Base-by-base conservation (phyloP, 1,140 invertebrate species). In the Tetramorium alpestre region DNA sequence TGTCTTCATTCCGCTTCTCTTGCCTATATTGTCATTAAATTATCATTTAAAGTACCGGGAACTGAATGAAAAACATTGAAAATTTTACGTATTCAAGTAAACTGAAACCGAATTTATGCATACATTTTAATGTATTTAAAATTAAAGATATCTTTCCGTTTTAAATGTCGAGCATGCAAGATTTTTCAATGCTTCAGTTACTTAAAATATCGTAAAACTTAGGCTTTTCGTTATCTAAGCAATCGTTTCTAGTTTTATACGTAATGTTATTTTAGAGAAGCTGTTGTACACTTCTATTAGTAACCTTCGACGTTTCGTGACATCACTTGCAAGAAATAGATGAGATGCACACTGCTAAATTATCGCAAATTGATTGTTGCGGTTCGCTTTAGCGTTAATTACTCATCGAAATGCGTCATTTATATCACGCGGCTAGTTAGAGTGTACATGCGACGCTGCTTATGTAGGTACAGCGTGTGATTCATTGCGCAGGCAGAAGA, bases 361-460 rank as follows among this genome's bases (percentile, higher is more conserved):
- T 22, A 28, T 73, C 62, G 25, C 41, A 60, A 84, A 84, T 84
- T 75, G 41, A 60, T 44, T 6, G 22, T 75, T 11, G 41, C 25
- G 47, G 41, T 10, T 73, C 18, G 10, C 11, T 28, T 47, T 54
- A 81, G 33, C 11, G 65, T 69, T 69, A 51, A 11, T 69, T 69
- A n/a, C 25, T 28, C 25, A 49, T 78, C 3, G 44, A 44, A 65
- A 49, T 49, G 25, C 41, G 80, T 75, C 54, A 47, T 75, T 62
- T 75, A 49, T 60, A 33, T 54, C 41, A 18, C 41, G 25, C 47
- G 25, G 18, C 4, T 25, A 84, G 54, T 84, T 84, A 84, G 67
- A 73, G 22, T 33, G 10, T 33, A 7, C 7, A n/a, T 47, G 80
- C 28, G 69, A 80, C 33, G 3, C 22, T 33, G 16, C 75, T 84